phyloP scores from a whole-genome alignment of 2,113 vertebrate genomes.

The Hippolais icterina region DNA sequence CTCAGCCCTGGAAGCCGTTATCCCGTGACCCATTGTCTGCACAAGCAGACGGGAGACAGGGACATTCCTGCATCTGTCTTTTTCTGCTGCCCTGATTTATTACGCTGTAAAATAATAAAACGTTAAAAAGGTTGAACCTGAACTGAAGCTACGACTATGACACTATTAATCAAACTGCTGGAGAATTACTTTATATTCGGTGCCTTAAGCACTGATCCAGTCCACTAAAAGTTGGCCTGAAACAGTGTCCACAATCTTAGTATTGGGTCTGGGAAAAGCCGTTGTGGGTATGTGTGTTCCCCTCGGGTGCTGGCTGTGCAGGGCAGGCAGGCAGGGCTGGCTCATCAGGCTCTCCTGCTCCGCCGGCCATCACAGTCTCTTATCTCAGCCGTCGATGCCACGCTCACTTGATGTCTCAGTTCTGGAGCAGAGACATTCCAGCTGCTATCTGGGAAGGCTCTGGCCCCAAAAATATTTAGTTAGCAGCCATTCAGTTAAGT shows the following conservation, averaged over 20 bases:
- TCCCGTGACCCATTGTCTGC: conserved; percentile 20
- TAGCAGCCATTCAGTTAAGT: conserved; percentile 95
- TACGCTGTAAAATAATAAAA: conserved; percentile 71
- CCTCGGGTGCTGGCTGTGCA: background rate
- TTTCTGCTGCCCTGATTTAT: conserved; percentile 61
- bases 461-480: conserved; percentile 92
- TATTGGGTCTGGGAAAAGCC: background rate
- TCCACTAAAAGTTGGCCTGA: conserved; percentile 44
- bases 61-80: conserved; percentile 40
- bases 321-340: background rate
- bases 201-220: conserved; percentile 45
- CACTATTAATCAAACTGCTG: conserved; percentile 69
- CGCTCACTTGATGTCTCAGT: conserved; percentile 81
- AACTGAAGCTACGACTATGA: conserved; percentile 61
- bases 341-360: background rate
- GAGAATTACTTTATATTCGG: conserved; percentile 49
- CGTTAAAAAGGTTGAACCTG: conserved; percentile 72
- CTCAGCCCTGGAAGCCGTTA: background rate
- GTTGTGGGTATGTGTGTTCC: background rate
- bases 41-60: background rate
- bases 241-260: background rate
- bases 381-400: conserved; percentile 25
- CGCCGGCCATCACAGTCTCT: background rate
- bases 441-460: conserved; percentile 63
- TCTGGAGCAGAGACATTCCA: conserved; percentile 58